Evolutionary conservation across 2,797 vertebrate species (phyloP).

Genomic region (Acrossocheilus wenchowensis): DNA sequence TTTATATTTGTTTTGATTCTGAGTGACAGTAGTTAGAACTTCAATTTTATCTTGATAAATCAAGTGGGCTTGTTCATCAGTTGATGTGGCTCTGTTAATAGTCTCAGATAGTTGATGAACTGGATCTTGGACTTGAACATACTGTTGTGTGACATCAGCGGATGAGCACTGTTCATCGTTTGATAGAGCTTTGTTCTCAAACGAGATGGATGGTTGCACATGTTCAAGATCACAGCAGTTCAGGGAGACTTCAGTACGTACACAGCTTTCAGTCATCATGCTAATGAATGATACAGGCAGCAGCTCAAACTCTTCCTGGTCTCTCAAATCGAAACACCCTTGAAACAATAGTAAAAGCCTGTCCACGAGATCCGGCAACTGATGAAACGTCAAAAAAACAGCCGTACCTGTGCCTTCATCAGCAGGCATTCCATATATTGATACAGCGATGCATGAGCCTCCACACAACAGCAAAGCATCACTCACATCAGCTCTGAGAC

Average conservation of each 20-base stretch:
- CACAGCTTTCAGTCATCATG: background rate
- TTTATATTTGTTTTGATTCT: background rate
- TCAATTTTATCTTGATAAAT: background rate
- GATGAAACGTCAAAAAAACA: conserved; percentile 7
- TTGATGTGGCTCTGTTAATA: background rate
- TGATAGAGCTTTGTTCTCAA: background rate
- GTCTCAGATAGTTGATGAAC: background rate
- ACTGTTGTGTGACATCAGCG: background rate
- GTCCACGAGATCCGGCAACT: conserved; percentile 2
- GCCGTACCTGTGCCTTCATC: conserved; percentile 15
- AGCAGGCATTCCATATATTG: background rate
- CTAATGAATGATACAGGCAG: conserved; percentile 16
- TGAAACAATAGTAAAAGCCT: conserved; percentile 5
- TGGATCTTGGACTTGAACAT: background rate
- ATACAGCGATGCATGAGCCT: background rate
- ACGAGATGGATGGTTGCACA: background rate
- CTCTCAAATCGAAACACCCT: background rate
- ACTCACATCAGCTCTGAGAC: too few species aligned
- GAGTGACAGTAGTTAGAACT: background rate
- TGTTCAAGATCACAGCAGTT: background rate
- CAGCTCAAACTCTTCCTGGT: conserved; percentile 5
- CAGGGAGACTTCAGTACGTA: background rate
- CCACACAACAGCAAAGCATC: background rate
- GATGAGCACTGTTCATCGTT: background rate
- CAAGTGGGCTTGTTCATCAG: background rate